phyloP scores from a whole-genome alignment of 2,797 vertebrate species.

The Pampus argenteus region DNA sequence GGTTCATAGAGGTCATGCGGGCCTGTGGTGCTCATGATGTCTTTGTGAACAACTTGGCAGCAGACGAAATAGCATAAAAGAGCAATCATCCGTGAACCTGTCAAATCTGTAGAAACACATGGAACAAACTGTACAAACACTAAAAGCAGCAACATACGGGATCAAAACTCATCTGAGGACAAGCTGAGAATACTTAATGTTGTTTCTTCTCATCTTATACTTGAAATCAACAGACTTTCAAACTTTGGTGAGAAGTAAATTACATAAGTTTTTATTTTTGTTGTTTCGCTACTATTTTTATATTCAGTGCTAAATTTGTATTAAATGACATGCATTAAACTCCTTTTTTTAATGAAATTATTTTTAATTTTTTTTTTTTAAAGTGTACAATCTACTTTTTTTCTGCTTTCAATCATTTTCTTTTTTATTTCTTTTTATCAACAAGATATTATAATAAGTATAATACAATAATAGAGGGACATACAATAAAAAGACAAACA shows the following conservation, averaged over 20 bases:
- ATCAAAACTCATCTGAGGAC: background rate
- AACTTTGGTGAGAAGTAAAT: background rate
- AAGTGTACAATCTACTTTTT: background rate
- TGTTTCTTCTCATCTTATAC: background rate
- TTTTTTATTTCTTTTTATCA: background rate
- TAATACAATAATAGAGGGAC: background rate
- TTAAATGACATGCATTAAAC: background rate
- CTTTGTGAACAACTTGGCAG: constrained; percentile 8
- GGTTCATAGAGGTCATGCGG: constrained; percentile 6
- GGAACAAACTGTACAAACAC: constrained; percentile 31
- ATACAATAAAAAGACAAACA: background rate
- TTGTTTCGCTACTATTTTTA: background rate
- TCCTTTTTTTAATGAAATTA: background rate
- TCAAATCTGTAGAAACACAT: too few relatives aligned
- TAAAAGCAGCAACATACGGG: constrained; percentile 2
- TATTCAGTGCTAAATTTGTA: background rate
- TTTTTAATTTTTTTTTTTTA: too few relatives aligned
- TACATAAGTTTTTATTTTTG: background rate
- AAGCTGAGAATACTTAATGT: constrained; percentile 2
- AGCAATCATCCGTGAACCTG: constrained; percentile 9
- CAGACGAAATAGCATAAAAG: constrained; percentile 17
- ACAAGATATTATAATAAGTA: too few relatives aligned
- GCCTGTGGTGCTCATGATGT: constrained; percentile 1
- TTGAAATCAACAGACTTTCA: background rate
- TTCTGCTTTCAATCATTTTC: background rate